Conservation (phyloP, 2,797 vertebrate species). For the Sebastiscus albofasciatus region DNA sequence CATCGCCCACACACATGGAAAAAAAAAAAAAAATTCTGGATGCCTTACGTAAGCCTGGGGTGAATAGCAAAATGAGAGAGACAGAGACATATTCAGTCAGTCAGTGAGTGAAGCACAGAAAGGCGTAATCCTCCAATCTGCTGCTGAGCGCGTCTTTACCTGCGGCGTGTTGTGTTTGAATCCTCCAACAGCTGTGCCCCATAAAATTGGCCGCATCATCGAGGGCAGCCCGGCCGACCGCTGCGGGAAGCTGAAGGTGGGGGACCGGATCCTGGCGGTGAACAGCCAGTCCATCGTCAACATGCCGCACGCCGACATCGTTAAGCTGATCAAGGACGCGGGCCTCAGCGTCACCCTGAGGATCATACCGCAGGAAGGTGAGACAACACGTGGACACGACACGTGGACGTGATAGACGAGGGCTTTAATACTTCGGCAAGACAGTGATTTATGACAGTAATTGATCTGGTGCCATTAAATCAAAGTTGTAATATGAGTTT, state of each 20-base stretch:
- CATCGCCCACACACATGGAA: slow-evolving; percentile 62
- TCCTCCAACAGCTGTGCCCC: slow-evolving; percentile 89
- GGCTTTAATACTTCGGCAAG: not conserved
- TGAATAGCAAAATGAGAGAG: slow-evolving; percentile 62
- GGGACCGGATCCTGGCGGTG: slow-evolving; percentile 97
- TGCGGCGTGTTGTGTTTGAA: slow-evolving; percentile 25
- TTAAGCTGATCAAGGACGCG: slow-evolving; percentile 99
- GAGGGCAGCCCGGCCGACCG: slow-evolving; percentile 98
- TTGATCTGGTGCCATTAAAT: slow-evolving; percentile 1
- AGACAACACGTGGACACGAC: slow-evolving; percentile 59
- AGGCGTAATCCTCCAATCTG: slow-evolving; percentile 38
- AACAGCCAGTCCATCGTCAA: slow-evolving; percentile 96
- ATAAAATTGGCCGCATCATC: slow-evolving; percentile 99
- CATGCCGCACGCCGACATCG: slow-evolving; percentile 99
- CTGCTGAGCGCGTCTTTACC: slow-evolving; percentile 35
- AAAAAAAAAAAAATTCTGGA: slow-evolving; percentile 50
- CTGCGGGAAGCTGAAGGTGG: slow-evolving; percentile 96
- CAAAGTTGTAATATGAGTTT: slow-evolving; percentile 20
- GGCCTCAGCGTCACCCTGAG: slow-evolving; percentile 96
- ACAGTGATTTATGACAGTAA: slow-evolving; percentile 21
- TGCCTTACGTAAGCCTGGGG: slow-evolving; percentile 70
- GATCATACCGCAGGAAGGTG: slow-evolving; percentile 98
- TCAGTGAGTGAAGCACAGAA: slow-evolving; percentile 42
- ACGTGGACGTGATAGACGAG: not conserved
- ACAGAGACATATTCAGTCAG: slow-evolving; percentile 59